Conservation (phyloP, 2,113 vertebrate genomes). For the Prietella phreatophila region DNA sequence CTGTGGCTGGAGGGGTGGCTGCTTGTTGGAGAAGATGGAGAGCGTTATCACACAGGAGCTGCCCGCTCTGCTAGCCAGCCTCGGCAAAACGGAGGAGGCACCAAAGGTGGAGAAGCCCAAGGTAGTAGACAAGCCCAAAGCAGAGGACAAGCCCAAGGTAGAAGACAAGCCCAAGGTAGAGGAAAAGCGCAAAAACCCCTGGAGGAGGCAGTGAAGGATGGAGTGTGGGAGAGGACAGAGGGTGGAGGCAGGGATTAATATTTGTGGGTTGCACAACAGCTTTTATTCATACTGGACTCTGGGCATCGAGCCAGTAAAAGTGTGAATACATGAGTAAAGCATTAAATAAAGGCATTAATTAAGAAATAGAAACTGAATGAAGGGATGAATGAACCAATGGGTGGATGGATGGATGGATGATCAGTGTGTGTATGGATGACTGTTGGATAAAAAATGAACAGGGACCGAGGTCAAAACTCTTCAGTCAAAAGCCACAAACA, state of each 20-base stretch:
- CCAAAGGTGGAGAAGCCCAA: conserved; percentile 74
- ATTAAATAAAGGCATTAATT: background rate
- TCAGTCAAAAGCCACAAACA: background rate
- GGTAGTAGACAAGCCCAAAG: conserved; percentile 52
- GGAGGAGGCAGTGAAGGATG: conserved; percentile 70
- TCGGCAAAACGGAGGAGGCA: conserved; percentile 71
- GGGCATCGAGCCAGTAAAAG: conserved; percentile 18
- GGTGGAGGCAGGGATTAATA: conserved; percentile 20
- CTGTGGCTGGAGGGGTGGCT: conserved; percentile 94
- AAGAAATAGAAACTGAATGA: conserved; percentile 3
- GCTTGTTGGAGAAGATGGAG: conserved; percentile 95
- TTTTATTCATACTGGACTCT: conserved; percentile 20
- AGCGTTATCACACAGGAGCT: conserved; percentile 91
- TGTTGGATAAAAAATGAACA: background rate
- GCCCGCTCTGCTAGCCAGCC: conserved; percentile 80
- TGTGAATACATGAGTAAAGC: conserved; percentile 1
- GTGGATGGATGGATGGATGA: background rate
- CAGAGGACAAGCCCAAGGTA: conserved; percentile 73
- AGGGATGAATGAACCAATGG: background rate
- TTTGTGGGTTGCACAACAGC: conserved; percentile 23
- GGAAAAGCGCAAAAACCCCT: conserved; percentile 84
- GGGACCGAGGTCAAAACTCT: background rate
- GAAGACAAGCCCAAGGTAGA: conserved; percentile 69
- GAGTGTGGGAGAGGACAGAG: conserved; percentile 2
- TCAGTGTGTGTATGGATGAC: conserved; percentile 1